Conservation (phyloP, 2,113 vertebrate genomes). For the Myxocyprinus asiaticus region DNA sequence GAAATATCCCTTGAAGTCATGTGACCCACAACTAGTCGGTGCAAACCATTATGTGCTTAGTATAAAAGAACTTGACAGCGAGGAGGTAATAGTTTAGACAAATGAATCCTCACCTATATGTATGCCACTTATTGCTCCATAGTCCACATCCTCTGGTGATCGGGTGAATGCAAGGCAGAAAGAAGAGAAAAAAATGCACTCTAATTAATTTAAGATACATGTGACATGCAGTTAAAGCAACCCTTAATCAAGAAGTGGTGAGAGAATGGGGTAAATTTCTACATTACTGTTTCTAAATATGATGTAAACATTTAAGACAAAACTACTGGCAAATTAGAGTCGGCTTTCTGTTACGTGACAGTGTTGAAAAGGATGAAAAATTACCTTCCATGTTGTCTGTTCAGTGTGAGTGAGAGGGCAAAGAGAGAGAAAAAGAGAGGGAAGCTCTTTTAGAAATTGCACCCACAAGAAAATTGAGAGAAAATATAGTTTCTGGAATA, state of each 20-base stretch:
- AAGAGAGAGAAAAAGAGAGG: background rate
- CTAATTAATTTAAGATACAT: constrained; percentile 21
- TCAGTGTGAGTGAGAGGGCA: constrained; percentile 16
- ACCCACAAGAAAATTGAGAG: background rate
- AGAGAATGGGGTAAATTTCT: constrained; percentile 8
- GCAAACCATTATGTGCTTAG: background rate
- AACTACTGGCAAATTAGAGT: too few relatives aligned
- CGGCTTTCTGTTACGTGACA: too few relatives aligned
- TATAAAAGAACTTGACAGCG: background rate
- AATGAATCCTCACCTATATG: constrained; percentile 40
- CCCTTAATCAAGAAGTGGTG: background rate
- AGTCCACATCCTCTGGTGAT: constrained; percentile 42
- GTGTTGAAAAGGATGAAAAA: constrained; percentile 10
- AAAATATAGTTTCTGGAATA: background rate
- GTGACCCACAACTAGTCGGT: too few relatives aligned
- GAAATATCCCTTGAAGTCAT: too few relatives aligned
- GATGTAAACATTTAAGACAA: background rate
- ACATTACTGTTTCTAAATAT: constrained; percentile 9
- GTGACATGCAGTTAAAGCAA: background rate
- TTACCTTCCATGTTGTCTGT: constrained; percentile 40
- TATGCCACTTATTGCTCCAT: constrained; percentile 36
- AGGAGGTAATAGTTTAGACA: background rate
- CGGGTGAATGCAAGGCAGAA: background rate
- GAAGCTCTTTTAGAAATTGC: background rate
- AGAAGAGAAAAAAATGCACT: background rate